Evolutionary conservation across 2,797 vertebrate species (phyloP).

Genomic region (Pangasius larnaudii): DNA sequence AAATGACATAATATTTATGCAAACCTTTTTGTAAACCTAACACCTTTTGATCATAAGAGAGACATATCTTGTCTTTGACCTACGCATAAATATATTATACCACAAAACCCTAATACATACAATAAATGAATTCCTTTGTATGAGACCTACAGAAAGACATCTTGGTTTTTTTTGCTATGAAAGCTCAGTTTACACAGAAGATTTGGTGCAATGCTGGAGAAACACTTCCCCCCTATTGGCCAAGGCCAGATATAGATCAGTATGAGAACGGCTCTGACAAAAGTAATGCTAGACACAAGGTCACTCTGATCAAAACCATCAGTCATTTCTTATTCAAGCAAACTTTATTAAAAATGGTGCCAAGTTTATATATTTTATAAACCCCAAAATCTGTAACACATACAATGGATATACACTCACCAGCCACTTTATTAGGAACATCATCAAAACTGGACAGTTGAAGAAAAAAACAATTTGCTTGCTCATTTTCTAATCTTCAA

Average conservation of each 20-base stretch:
- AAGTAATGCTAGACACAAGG: slow-evolving; percentile 62
- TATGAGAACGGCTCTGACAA: slow-evolving; percentile 42
- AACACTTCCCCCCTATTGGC: slow-evolving; percentile 46
- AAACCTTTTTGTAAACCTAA: neutral
- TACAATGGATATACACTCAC: neutral
- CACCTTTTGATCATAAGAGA: neutral
- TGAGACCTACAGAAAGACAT: slow-evolving; percentile 15
- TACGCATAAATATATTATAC: neutral
- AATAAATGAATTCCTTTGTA: neutral
- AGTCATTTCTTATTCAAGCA: slow-evolving; percentile 5
- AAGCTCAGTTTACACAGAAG: slow-evolving; percentile 68
- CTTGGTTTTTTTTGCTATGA: slow-evolving; percentile 27
- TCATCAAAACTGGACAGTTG: neutral
- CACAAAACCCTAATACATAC: neutral
- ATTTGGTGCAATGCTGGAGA: slow-evolving; percentile 49
- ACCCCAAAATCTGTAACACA: neutral
- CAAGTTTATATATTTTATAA: no score
- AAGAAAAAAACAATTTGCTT: neutral
- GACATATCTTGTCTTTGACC: neutral
- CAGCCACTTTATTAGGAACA: neutral
- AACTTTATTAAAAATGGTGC: neutral
- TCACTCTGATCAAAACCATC: slow-evolving; percentile 39
- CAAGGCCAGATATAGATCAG: slow-evolving; percentile 61
- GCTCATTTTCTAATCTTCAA: no score
- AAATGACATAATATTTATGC: no score